Conservation (phyloP, 1,140 invertebrate species). For the Lordiphosa collinella region DNA sequence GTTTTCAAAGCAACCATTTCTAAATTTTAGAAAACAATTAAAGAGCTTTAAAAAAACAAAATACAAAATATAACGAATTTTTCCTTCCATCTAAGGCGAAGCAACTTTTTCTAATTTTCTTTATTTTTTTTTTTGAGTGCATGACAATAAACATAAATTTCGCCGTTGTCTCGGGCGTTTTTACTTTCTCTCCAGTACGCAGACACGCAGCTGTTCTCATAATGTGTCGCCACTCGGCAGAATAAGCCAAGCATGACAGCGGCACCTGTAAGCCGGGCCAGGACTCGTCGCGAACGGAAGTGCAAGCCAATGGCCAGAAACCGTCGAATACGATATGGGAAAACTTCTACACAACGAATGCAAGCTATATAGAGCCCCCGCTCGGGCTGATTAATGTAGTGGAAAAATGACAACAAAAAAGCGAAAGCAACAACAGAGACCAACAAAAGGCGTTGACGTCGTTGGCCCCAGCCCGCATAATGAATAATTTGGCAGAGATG, state of each 20-base stretch:
- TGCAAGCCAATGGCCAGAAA: conserved; percentile 68
- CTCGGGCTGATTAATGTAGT: conserved; percentile 49
- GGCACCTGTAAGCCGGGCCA: conserved; percentile 48
- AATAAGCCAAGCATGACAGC: conserved; percentile 12
- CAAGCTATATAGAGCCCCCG: conserved; percentile 38
- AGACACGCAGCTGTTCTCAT: conserved; percentile 49
- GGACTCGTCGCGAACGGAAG: conserved; percentile 48
- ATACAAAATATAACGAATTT: no score
- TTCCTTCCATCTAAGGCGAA: no score
- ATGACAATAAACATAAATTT: conserved; percentile 67
- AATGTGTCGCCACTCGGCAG: conserved; percentile 8
- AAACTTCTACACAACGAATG: conserved; percentile 45
- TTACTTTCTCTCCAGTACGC: conserved; percentile 55
- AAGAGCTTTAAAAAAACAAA: no score
- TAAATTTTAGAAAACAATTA: no score
- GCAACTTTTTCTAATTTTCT: no score
- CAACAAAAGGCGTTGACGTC: conserved; percentile 28
- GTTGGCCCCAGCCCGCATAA: conserved; percentile 25
- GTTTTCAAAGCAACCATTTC: no score
- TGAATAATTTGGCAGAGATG: conserved; percentile 64
- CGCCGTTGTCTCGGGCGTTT: conserved; percentile 48
- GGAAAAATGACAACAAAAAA: conserved; percentile 9
- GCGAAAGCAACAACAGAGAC: conserved; percentile 2
- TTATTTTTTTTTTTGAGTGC: not conserved
- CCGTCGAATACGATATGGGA: conserved; percentile 56